phyloP scores from a whole-genome alignment of 1,140 invertebrate species.

The Orussus abietinus region DNA sequence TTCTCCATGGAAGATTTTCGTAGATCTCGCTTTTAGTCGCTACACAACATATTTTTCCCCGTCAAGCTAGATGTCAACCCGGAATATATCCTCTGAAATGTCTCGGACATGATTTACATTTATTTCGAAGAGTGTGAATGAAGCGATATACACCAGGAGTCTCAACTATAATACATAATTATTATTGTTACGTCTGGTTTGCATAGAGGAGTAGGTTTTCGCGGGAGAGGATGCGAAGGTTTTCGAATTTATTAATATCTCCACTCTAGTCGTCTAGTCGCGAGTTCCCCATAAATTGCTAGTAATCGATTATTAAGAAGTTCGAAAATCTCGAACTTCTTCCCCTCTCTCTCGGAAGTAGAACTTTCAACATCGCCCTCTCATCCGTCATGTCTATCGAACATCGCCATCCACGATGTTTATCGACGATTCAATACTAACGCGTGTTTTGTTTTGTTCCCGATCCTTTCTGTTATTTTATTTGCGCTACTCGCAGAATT shows the following conservation, averaged over 20 bases:
- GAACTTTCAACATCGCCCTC: constrained; percentile 9
- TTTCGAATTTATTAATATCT: constrained; percentile 28
- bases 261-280: background rate
- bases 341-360: too few species aligned
- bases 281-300: too few species aligned
- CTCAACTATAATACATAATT: constrained; percentile 54
- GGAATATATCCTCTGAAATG: too few species aligned
- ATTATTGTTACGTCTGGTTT: constrained; percentile 41
- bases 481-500: constrained; percentile 56
- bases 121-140: constrained; percentile 46
- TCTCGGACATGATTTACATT: too few species aligned
- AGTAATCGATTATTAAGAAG: background rate
- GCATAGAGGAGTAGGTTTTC: constrained; percentile 26
- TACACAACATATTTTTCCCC: too few species aligned
- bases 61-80: too few species aligned
- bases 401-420: constrained; percentile 33
- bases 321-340: constrained; percentile 34
- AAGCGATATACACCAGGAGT: constrained; percentile 29
- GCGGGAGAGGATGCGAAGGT: constrained; percentile 28
- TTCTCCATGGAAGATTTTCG: too few species aligned
- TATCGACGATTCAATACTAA: constrained; percentile 51
- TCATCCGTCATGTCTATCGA: constrained; percentile 34
- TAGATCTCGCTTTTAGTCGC: too few species aligned
- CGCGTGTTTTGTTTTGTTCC: constrained; percentile 55
- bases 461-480: constrained; percentile 55